These are phyloP conservation scores for Cloeon dipterum DNA, from an alignment of 2,888 invertebrate genomes.

Conservation along the genomic window DNA sequence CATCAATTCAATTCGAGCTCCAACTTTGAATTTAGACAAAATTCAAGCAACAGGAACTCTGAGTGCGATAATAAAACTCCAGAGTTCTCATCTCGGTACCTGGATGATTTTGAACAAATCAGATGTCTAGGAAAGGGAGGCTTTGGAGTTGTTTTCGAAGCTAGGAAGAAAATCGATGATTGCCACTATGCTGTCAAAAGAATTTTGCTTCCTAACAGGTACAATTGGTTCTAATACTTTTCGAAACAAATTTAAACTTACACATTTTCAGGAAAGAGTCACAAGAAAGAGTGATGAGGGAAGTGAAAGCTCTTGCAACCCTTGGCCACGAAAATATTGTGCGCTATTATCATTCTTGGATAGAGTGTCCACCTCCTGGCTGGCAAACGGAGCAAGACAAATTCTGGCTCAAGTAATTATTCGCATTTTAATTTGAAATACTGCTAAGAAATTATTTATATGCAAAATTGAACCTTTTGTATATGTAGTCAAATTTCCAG, in stretches of 20 bases:
- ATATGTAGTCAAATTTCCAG: no score
- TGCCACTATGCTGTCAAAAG: constrained; percentile 88
- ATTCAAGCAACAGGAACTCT: constrained; percentile 15
- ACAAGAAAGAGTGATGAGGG: constrained; percentile 72
- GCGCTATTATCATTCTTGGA: constrained; percentile 88
- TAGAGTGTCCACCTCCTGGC: constrained; percentile 69
- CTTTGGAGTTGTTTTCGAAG: constrained; percentile 92
- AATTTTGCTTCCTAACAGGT: constrained; percentile 62
- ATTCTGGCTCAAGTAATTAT: constrained; percentile 22
- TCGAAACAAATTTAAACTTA: constrained; percentile 1
- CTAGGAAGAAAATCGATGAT: constrained; percentile 80
- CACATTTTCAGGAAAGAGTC: constrained; percentile 38
- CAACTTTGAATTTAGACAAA: constrained; percentile 13
- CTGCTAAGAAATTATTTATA: no score
- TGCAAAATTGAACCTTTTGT: no score
- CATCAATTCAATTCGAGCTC: constrained; percentile 14
- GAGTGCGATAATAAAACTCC: constrained; percentile 9
- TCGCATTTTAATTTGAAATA: no score
- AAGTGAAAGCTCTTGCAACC: constrained; percentile 84
- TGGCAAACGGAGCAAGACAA: constrained; percentile 70
- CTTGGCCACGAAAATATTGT: constrained; percentile 91
- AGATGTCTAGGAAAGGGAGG: constrained; percentile 73
- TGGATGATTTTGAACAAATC: constrained; percentile 62
- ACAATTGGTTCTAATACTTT: constrained; percentile 9
- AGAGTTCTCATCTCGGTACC: constrained; percentile 39